A percentile compares a stretch with the other conserved stretches of the same genome.
phyloP scores from a whole-genome alignment of 2,888 invertebrate genomes.

The Netelia melanura region DNA sequence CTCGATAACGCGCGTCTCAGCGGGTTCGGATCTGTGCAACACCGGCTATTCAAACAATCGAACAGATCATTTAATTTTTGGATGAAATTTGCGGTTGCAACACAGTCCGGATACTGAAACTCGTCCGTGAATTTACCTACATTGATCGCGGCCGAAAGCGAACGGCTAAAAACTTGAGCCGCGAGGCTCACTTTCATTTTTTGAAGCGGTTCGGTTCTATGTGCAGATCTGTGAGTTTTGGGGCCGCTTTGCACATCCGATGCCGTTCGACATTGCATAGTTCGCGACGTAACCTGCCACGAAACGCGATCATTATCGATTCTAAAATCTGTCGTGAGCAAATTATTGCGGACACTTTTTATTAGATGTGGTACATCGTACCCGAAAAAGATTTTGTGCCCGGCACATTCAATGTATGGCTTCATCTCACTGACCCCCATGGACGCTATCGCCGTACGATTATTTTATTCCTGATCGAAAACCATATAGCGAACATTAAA shows the following conservation, averaged over 20 bases:
- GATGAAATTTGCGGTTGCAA: conserved; percentile 70
- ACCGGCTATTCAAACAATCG: conserved; percentile 71
- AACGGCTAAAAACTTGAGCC: conserved; percentile 72
- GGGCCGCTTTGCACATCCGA: conserved; percentile 64
- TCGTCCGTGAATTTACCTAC: conserved; percentile 58
- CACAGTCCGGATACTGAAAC: conserved; percentile 58
- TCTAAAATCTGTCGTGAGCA: conserved; percentile 59
- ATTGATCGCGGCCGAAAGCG: conserved; percentile 69
- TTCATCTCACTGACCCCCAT: conserved; percentile 68
- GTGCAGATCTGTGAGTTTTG: conserved; percentile 67
- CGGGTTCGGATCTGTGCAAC: conserved; percentile 55
- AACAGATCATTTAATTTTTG: conserved; percentile 70
- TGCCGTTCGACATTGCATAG: conserved; percentile 62
- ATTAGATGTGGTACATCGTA: conserved; percentile 69
- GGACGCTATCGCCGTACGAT: conserved; percentile 60
- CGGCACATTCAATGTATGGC: conserved; percentile 63
- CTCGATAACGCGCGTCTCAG: conserved; percentile 57
- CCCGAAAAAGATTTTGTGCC: conserved; percentile 67
- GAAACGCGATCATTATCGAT: conserved; percentile 49
- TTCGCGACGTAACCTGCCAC: conserved; percentile 31
- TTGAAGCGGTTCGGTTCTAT: conserved; percentile 70
- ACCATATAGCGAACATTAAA: conserved; percentile 65
- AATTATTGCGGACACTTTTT: conserved; percentile 71
- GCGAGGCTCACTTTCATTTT: conserved; percentile 72
- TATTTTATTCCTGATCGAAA: conserved; percentile 70